phyloP scores from a whole-genome alignment of 2,797 vertebrate species.

The Acrocephalus scirpaceus region DNA sequence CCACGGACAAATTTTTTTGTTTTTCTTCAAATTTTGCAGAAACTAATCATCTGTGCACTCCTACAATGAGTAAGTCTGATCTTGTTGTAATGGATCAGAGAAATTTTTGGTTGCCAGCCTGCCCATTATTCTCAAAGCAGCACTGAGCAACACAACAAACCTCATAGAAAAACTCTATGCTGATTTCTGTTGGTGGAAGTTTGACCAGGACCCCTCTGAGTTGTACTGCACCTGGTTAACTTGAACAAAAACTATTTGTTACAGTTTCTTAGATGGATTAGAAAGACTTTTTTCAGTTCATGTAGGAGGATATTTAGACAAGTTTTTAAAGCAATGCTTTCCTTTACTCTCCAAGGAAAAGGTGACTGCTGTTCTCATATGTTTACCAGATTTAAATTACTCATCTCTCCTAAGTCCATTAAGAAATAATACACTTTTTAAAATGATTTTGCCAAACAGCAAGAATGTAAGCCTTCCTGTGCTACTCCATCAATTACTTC shows the following conservation, averaged over 20 bases:
- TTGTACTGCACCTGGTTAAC: not conserved
- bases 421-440: conserved; percentile 56
- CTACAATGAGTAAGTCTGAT: not conserved
- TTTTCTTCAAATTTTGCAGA: not conserved
- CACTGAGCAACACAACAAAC: not conserved
- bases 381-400: conserved; percentile 55
- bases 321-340: conserved; percentile 48
- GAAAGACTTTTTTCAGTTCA: not conserved
- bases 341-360: not conserved
- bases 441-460: conserved; percentile 51
- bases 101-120: not conserved
- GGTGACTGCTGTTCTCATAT: not conserved
- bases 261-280: not conserved
- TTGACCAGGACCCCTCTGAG: not conserved
- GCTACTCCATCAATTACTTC: conserved; percentile 43
- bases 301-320: not conserved
- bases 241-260: not conserved
- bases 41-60: not conserved
- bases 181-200: not conserved
- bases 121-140: not conserved
- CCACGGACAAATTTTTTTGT: not conserved
- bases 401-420: conserved; percentile 4
- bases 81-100: not conserved
- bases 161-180: not conserved
- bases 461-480: conserved; percentile 39